These are phyloP conservation scores for Entomobrya proxima DNA, from an alignment of 2,888 invertebrate genomes.

Conservation along the genomic window DNA sequence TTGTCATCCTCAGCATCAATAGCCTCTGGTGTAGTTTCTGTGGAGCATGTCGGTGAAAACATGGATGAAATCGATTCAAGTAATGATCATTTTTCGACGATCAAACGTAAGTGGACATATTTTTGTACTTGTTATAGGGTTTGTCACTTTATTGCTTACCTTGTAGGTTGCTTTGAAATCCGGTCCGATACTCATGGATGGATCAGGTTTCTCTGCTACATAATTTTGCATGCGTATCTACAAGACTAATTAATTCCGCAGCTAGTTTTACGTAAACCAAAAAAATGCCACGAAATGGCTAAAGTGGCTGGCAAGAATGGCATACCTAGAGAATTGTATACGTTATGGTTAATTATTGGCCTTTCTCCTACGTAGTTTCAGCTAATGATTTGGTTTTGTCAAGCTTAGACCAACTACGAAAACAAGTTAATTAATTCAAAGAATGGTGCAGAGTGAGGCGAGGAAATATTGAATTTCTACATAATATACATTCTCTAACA, in stretches of 20 bases:
- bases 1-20: conserved; percentile 40
- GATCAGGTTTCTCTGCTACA: too few species aligned
- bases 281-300: background rate
- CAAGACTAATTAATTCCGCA: too few species aligned
- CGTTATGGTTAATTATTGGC: background rate
- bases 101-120: background rate
- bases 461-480: background rate
- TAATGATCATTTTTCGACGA: conserved; percentile 6
- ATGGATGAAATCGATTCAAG: conserved; percentile 45
- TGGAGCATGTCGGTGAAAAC: background rate
- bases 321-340: too few species aligned
- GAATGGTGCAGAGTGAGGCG: background rate
- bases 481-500: background rate
- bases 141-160: too few species aligned
- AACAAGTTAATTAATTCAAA: background rate
- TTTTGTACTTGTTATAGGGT: background rate
- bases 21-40: background rate
- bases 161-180: too few species aligned
- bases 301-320: background rate
- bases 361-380: background rate
- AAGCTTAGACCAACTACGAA: background rate
- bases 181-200: too few species aligned
- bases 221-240: too few species aligned
- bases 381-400: background rate
- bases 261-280: background rate